These are phyloP conservation scores for Mycalesis mineus DNA, from an alignment of 2,888 invertebrate species.

Conservation along the genomic window DNA sequence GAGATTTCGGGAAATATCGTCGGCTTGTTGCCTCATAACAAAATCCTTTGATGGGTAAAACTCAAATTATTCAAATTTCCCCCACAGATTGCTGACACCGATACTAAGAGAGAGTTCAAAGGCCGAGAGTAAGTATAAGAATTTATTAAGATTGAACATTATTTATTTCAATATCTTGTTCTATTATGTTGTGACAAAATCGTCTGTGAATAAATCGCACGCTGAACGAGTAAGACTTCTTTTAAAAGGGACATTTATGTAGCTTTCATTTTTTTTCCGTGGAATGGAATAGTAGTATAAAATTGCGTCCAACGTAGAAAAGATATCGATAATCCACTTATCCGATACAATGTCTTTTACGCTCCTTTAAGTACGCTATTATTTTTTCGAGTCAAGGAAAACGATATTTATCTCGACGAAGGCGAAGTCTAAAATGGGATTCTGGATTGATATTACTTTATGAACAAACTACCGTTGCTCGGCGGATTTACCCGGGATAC, in stretches of 20 bases:
- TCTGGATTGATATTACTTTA: slow-evolving; percentile 12
- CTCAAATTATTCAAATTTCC: slow-evolving; percentile 40
- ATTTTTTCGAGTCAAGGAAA: slow-evolving; percentile 35
- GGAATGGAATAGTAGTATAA: slow-evolving; percentile 18
- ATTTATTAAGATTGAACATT: slow-evolving; percentile 35
- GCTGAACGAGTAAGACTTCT: slow-evolving; percentile 13
- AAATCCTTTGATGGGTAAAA: slow-evolving; percentile 42
- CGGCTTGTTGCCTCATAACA: slow-evolving; percentile 36
- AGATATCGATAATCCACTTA: slow-evolving; percentile 53
- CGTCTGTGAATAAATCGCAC: slow-evolving; percentile 23
- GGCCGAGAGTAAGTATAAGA: slow-evolving; percentile 36
- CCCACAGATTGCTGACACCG: slow-evolving; percentile 38
- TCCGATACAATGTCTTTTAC: slow-evolving; percentile 46
- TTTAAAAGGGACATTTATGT: slow-evolving; percentile 5
- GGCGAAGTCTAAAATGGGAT: slow-evolving; percentile 11
- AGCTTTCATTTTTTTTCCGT: slow-evolving; percentile 14
- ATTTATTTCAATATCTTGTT: slow-evolving; percentile 35
- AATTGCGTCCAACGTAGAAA: slow-evolving; percentile 33
- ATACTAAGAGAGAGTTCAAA: slow-evolving; percentile 36
- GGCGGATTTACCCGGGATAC: no score
- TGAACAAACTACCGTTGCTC: background rate
- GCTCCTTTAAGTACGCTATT: slow-evolving; percentile 41
- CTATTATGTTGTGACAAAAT: slow-evolving; percentile 28
- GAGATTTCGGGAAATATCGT: slow-evolving; percentile 33
- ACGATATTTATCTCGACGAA: slow-evolving; percentile 15